Evolutionary conservation across 2,113 vertebrate species (phyloP).

Genomic region (Struthio camelus): DNA sequence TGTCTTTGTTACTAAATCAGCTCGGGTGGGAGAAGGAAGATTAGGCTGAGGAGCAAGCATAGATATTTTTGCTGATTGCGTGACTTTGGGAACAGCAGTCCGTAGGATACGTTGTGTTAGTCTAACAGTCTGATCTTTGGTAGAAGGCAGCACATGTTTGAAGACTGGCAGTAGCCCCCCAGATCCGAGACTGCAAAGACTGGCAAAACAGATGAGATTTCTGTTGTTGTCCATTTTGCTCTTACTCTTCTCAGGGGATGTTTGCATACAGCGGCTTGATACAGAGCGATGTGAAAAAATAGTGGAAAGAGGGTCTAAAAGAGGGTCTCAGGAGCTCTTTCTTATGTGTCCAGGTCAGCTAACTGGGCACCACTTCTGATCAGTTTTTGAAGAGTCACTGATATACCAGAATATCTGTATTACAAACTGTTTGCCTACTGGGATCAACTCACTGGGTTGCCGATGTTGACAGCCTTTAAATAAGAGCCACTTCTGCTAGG

Average conservation of each 20-base stretch:
- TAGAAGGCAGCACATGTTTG: background rate
- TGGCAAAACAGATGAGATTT: background rate
- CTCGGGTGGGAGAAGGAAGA: background rate
- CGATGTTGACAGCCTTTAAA: background rate
- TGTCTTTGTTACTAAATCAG: constrained; percentile 5
- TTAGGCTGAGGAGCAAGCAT: background rate
- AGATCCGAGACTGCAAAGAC: background rate
- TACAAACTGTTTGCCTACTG: background rate
- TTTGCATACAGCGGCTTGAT: background rate
- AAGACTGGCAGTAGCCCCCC: background rate
- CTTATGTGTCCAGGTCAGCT: background rate
- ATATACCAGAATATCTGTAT: background rate
- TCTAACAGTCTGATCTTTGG: background rate
- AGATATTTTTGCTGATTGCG: background rate
- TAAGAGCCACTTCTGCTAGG: constrained; percentile 6
- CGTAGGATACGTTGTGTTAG: background rate
- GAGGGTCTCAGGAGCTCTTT: background rate
- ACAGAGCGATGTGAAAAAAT: background rate
- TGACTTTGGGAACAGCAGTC: background rate
- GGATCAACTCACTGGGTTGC: background rate
- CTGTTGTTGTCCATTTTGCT: background rate
- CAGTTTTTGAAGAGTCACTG: background rate
- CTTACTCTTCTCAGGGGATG: background rate
- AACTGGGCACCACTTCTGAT: background rate
- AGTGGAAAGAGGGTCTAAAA: background rate